A percentile compares a stretch with the other conserved stretches of the same genome.
These are phyloP conservation scores for Megamerina dolium DNA, from an alignment of 2,888 invertebrate genomes.

Conservation along the genomic window DNA sequence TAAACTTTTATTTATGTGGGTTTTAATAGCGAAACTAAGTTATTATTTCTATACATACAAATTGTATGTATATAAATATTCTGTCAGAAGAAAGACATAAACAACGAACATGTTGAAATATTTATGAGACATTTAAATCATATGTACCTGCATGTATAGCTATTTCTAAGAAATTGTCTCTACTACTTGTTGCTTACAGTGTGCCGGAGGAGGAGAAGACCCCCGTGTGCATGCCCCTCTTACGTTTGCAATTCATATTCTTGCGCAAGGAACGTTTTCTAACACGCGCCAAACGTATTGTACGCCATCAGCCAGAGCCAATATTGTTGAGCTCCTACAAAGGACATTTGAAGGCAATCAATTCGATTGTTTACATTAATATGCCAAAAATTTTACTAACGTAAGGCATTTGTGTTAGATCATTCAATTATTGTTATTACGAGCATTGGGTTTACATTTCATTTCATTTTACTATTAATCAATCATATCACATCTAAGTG, in stretches of 20 bases:
- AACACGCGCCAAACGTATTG: slow-evolving; percentile 63
- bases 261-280: slow-evolving; percentile 61
- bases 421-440: neutral
- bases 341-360: slow-evolving; percentile 65
- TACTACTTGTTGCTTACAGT: too few species aligned
- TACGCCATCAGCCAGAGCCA: slow-evolving; percentile 57
- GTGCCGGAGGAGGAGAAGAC: slow-evolving; percentile 44
- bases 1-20: too few species aligned
- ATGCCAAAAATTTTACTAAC: slow-evolving; percentile 62
- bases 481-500: slow-evolving; percentile 43
- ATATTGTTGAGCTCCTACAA: slow-evolving; percentile 63
- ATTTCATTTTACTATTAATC: slow-evolving; percentile 7
- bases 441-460: neutral
- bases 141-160: neutral
- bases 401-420: slow-evolving; percentile 44
- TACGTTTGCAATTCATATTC: slow-evolving; percentile 67
- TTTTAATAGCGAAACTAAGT: too few species aligned
- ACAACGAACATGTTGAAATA: neutral
- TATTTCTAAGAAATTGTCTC: slow-evolving; percentile 4
- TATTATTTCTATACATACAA: too few species aligned
- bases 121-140: slow-evolving; percentile 1
- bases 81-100: too few species aligned
- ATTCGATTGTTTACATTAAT: slow-evolving; percentile 61
- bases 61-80: too few species aligned
- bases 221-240: slow-evolving; percentile 57